Percentiles rank a stretch among this genome's conserved stretches.
Conservation (phyloP, 2,797 vertebrate genomes). For the Cirrhinus mrigala region DNA sequence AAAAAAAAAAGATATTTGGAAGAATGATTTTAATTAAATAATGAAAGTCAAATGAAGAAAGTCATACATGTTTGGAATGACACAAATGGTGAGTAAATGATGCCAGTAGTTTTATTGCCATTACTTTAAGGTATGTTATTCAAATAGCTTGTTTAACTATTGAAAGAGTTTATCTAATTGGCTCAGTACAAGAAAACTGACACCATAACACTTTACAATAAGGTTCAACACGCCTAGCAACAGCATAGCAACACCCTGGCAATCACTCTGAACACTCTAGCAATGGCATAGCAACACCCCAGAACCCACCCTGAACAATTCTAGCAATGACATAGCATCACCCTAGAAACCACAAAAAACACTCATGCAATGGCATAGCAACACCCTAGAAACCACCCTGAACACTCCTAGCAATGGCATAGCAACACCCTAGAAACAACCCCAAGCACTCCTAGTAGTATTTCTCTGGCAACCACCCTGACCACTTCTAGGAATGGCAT, state of each 20-base stretch:
- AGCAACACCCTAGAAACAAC: too few species aligned
- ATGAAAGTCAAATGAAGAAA: not conserved
- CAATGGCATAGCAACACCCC: not conserved
- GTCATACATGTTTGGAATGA: not conserved
- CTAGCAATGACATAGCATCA: not conserved
- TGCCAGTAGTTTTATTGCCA: not conserved
- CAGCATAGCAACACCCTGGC: not conserved
- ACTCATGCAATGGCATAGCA: too few species aligned
- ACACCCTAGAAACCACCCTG: too few species aligned
- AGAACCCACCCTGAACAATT: not conserved
- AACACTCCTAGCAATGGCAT: too few species aligned
- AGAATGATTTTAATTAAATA: not conserved
- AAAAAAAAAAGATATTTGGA: not conserved
- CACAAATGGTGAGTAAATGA: not conserved
- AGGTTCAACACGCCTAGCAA: not conserved
- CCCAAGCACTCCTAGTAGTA: too few species aligned
- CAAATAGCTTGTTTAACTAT: too few species aligned
- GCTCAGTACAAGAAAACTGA: not conserved
- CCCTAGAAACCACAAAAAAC: too few species aligned
- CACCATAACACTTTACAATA: not conserved
- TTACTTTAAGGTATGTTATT: too few species aligned
- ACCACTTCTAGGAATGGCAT: too few species aligned
- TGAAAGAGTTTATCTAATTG: not conserved
- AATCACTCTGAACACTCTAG: not conserved
- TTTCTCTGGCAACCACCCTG: too few species aligned